phyloP scores from a whole-genome alignment of 2,797 vertebrate genomes.

The Enteromius afrohamiltoni region DNA sequence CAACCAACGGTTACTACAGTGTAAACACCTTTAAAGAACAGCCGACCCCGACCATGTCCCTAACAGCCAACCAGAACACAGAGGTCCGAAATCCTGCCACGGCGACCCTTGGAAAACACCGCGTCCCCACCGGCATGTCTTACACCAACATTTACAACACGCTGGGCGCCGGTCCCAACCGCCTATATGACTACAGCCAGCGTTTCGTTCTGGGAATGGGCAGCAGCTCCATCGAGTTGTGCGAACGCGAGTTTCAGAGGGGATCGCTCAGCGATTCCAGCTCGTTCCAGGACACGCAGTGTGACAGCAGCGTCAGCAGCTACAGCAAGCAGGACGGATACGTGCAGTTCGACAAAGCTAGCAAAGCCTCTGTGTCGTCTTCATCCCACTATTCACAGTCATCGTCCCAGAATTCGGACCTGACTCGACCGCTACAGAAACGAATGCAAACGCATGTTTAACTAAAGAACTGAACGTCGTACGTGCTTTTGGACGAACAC shows the following conservation, averaged over 20 bases:
- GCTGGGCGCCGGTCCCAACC: slow-evolving; percentile 90
- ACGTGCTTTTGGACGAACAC: neutral
- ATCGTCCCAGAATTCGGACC: slow-evolving; percentile 97
- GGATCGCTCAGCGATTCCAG: slow-evolving; percentile 97
- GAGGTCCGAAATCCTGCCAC: slow-evolving; percentile 80
- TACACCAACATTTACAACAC: slow-evolving; percentile 99
- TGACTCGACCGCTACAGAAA: slow-evolving; percentile 95
- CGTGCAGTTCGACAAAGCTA: slow-evolving; percentile 97
- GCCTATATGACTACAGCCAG: slow-evolving; percentile 97
- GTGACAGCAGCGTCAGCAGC: slow-evolving; percentile 98
- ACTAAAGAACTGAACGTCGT: slow-evolving; percentile 55
- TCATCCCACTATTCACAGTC: slow-evolving; percentile 97
- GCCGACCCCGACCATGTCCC: slow-evolving; percentile 85
- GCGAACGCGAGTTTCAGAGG: slow-evolving; percentile 95
- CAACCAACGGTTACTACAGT: slow-evolving; percentile 98
- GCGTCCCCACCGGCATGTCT: slow-evolving; percentile 97
- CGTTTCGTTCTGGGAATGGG: slow-evolving; percentile 97
- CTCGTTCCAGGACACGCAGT: slow-evolving; percentile 98
- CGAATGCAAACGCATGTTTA: slow-evolving; percentile 99
- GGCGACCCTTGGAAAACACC: slow-evolving; percentile 84
- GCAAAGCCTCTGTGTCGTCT: slow-evolving; percentile 95
- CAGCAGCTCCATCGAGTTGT: slow-evolving; percentile 98
- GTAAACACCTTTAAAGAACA: slow-evolving; percentile 98
- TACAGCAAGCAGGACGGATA: slow-evolving; percentile 96
- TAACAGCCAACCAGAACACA: slow-evolving; percentile 82